Percentiles rank a stretch among this genome's conserved stretches.
These are phyloP conservation scores for Lamellibrachia satsuma DNA, from an alignment of 2,888 invertebrate genomes.

Conservation along the genomic window DNA sequence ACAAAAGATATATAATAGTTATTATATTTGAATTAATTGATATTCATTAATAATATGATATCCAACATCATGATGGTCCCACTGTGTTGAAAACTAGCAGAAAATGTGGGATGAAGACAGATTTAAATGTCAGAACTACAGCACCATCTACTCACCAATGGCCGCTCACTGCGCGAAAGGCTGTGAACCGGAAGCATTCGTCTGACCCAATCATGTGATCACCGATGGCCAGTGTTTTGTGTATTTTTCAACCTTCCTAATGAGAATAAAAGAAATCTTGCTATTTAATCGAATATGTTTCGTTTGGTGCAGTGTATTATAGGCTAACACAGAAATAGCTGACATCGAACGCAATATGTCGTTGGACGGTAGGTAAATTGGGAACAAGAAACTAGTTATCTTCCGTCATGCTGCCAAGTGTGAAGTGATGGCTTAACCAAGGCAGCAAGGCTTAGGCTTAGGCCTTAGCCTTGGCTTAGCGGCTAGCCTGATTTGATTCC, in stretches of 20 bases:
- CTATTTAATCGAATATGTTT: neutral
- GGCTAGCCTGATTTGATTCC: too few relatives aligned
- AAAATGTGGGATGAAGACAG: neutral
- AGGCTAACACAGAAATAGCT: neutral
- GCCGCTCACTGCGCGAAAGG: conserved; percentile 25
- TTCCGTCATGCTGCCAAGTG: neutral
- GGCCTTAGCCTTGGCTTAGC: too few relatives aligned
- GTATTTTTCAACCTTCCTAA: neutral
- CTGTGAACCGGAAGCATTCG: conserved; percentile 28
- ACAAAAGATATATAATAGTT: neutral
- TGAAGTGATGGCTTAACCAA: too few relatives aligned
- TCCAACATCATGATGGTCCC: neutral
- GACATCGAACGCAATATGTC: neutral
- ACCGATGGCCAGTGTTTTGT: conserved; percentile 5
- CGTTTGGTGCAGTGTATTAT: neutral
- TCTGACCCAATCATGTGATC: conserved; percentile 17
- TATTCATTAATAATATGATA: neutral
- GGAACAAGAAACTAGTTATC: neutral
- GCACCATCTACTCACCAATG: neutral
- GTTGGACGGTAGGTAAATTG: neutral
- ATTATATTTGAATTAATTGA: neutral
- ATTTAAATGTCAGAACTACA: neutral
- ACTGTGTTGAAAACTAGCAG: neutral
- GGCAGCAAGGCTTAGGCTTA: too few relatives aligned
- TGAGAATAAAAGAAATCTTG: neutral